Conservation (phyloP, 1,140 invertebrate species). For the Thereuonema tuberculata region DNA sequence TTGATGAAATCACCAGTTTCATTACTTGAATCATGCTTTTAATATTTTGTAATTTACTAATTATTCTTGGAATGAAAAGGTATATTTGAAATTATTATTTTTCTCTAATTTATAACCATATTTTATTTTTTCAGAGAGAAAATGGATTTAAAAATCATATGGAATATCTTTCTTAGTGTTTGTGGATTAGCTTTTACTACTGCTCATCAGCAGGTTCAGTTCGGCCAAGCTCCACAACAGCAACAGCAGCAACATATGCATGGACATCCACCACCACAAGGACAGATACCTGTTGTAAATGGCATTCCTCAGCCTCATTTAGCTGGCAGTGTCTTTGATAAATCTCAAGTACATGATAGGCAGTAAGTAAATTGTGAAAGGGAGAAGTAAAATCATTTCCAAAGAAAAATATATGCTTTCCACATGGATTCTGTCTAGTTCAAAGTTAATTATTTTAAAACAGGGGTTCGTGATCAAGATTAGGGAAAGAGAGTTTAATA, state of each 20-base stretch:
- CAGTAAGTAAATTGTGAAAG: constrained; percentile 16
- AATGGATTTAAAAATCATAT: no score
- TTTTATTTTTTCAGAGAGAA: no score
- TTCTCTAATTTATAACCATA: no score
- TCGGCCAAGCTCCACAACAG: constrained; percentile 9
- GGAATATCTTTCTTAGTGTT: background rate
- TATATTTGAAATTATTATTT: no score
- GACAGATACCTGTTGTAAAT: background rate
- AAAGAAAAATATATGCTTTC: no score
- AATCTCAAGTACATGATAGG: constrained; percentile 20
- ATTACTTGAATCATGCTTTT: no score
- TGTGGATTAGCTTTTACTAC: background rate
- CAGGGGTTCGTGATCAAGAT: no score
- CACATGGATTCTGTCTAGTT: background rate
- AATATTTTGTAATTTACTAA: no score
- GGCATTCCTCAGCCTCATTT: background rate
- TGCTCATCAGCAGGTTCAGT: background rate
- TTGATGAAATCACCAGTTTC: no score
- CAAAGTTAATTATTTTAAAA: background rate
- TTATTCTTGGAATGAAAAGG: no score
- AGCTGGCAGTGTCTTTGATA: constrained; percentile 17
- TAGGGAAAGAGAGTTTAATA: background rate
- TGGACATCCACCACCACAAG: constrained; percentile 4
- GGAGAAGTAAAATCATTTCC: no score
- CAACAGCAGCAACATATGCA: constrained; percentile 12